Evolutionary conservation across 2,113 vertebrate genomes (phyloP).

Genomic region (Passerina amoena): DNA sequence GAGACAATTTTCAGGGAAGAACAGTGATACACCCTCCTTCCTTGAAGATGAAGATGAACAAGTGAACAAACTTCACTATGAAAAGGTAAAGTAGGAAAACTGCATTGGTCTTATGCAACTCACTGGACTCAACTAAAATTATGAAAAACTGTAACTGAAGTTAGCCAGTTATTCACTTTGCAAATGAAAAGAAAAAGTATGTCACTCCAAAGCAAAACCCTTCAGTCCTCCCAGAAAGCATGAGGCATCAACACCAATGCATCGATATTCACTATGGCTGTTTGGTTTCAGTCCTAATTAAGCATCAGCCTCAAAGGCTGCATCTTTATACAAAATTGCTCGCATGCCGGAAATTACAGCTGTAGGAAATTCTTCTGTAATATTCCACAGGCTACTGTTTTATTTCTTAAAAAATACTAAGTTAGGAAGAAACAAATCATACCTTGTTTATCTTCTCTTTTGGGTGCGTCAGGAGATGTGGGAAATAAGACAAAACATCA

Average conservation of each 20-base stretch:
- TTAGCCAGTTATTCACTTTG: not conserved
- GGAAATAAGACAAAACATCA: slow-evolving; percentile 96
- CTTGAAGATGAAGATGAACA: not conserved
- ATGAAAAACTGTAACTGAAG: not conserved
- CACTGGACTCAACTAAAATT: not conserved
- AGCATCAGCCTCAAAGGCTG: not conserved
- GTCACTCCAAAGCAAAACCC: not conserved
- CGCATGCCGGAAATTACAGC: rapidly evolving
- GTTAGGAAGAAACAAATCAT: not conserved
- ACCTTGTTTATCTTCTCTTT: slow-evolving; percentile 99
- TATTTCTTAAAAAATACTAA: not conserved
- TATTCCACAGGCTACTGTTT: not conserved
- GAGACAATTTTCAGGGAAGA: not conserved
- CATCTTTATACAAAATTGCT: not conserved
- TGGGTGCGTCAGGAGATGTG: slow-evolving; percentile 94
- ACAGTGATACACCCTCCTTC: not conserved
- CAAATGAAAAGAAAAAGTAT: not conserved
- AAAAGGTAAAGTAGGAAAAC: not conserved
- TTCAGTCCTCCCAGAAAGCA: not conserved
- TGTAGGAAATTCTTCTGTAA: not conserved
- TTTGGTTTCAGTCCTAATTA: not conserved
- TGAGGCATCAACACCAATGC: not conserved
- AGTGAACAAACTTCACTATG: not conserved
- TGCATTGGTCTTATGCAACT: not conserved
- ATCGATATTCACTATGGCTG: not conserved